Evolutionary conservation across 53 echinoderm and acorn worm genomes (phyloP).

Genomic region (Apostichopus leukothele): DNA sequence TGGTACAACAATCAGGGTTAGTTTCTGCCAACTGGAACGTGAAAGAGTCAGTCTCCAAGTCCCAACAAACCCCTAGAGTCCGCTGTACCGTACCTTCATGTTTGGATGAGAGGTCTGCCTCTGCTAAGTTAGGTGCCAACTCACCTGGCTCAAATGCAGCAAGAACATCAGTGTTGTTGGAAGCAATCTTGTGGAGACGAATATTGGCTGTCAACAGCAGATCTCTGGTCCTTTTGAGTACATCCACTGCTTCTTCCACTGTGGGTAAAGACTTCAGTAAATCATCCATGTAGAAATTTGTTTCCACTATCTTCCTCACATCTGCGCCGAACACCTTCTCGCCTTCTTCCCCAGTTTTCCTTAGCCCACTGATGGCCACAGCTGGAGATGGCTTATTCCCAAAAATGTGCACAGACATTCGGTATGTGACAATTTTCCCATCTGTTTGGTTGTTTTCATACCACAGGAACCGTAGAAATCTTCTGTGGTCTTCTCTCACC

Average conservation of each 20-base stretch:
- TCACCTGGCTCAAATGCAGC: constrained; percentile 62
- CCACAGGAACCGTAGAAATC: constrained; percentile 62
- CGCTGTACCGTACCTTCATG: constrained; percentile 49
- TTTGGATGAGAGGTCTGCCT: constrained; percentile 56
- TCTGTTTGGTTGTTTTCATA: constrained; percentile 53
- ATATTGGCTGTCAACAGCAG: constrained; percentile 56
- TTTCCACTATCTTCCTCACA: constrained; percentile 49
- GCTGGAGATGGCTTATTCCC: constrained; percentile 68
- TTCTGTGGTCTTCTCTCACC: constrained; percentile 59
- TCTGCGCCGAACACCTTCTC: constrained; percentile 33
- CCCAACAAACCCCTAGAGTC: constrained; percentile 60
- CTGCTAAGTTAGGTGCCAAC: constrained; percentile 54
- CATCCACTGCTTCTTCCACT: constrained; percentile 48
- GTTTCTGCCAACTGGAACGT: constrained; percentile 42
- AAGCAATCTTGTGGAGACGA: constrained; percentile 59
- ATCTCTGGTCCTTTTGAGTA: constrained; percentile 57
- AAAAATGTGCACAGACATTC: constrained; percentile 60
- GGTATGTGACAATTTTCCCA: constrained; percentile 38
- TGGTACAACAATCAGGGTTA: constrained; percentile 32
- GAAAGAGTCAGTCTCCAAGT: constrained; percentile 45
- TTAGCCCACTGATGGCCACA: constrained; percentile 57
- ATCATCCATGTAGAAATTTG: constrained; percentile 71
- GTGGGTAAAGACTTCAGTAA: constrained; percentile 44
- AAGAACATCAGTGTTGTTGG: constrained; percentile 55
- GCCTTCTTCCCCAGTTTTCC: constrained; percentile 53